Conservation (phyloP, 1,140 invertebrate genomes). For the Lepidurus arcticus region DNA sequence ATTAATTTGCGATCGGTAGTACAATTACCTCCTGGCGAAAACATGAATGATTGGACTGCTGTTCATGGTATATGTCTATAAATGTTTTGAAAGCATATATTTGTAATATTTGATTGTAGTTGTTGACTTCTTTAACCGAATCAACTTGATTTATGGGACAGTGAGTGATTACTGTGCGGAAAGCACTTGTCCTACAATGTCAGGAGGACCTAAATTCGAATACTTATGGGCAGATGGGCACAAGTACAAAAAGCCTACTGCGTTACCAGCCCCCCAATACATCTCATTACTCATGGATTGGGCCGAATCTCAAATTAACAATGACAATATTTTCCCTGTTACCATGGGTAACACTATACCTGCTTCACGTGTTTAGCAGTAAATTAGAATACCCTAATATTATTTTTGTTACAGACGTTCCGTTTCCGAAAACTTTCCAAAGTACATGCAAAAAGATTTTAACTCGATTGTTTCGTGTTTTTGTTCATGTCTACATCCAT, state of each 20-base stretch:
- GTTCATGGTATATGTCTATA: conserved; percentile 68
- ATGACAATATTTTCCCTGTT: conserved; percentile 78
- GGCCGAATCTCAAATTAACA: conserved; percentile 89
- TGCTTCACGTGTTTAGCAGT: not conserved
- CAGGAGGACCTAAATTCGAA: conserved; percentile 79
- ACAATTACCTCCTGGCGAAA: conserved; percentile 76
- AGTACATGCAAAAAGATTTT: conserved; percentile 80
- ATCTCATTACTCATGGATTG: conserved; percentile 87
- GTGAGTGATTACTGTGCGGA: conserved; percentile 82
- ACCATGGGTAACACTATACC: conserved; percentile 56
- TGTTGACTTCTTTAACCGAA: conserved; percentile 93
- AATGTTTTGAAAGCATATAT: not conserved
- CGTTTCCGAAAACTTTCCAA: conserved; percentile 81
- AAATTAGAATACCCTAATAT: not conserved
- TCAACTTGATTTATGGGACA: conserved; percentile 88
- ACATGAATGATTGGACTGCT: conserved; percentile 89
- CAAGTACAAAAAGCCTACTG: conserved; percentile 81
- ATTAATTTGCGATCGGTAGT: conserved; percentile 83
- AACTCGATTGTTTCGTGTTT: conserved; percentile 84
- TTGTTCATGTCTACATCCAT: conserved; percentile 96
- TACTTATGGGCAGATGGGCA: conserved; percentile 89
- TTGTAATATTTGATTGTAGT: conserved; percentile 53
- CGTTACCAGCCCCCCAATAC: conserved; percentile 80
- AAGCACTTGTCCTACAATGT: conserved; percentile 84
- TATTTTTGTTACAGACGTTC: conserved; percentile 60